Evolutionary conservation across 2,113 vertebrate genomes (phyloP).

Genomic region (Solenodon paradoxus): DNA sequence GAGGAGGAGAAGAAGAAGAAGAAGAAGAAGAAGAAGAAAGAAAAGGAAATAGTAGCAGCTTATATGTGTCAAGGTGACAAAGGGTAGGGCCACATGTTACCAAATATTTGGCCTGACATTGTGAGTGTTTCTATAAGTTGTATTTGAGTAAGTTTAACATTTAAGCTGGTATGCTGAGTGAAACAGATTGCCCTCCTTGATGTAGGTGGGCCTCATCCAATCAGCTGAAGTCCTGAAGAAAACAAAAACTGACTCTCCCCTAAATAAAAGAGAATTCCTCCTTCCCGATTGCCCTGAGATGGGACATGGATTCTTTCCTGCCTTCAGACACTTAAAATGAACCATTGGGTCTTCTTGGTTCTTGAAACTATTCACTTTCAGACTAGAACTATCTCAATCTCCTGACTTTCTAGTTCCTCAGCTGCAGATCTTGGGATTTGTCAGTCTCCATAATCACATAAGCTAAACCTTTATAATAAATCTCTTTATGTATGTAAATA

Average conservation of each 20-base stretch:
- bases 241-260: neutral
- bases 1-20: no score
- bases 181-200: neutral
- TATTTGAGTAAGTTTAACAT: neutral
- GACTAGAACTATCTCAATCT: neutral
- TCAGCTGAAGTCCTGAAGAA: neutral
- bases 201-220: neutral
- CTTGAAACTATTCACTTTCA: neutral
- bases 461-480: neutral
- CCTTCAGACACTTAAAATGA: neutral
- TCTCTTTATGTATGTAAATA: neutral
- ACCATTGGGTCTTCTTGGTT: neutral
- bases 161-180: neutral
- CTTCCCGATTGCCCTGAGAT: neutral
- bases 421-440: neutral
- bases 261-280: neutral
- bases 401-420: neutral
- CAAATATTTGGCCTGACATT: neutral
- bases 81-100: no score
- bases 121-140: neutral
- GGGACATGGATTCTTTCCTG: neutral
- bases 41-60: no score
- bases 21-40: no score
- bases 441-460: neutral
- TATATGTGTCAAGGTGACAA: neutral